These are phyloP conservation scores for Drosophila rhopaloa DNA, from an alignment of 1,140 invertebrate species.

Conservation along the genomic window DNA sequence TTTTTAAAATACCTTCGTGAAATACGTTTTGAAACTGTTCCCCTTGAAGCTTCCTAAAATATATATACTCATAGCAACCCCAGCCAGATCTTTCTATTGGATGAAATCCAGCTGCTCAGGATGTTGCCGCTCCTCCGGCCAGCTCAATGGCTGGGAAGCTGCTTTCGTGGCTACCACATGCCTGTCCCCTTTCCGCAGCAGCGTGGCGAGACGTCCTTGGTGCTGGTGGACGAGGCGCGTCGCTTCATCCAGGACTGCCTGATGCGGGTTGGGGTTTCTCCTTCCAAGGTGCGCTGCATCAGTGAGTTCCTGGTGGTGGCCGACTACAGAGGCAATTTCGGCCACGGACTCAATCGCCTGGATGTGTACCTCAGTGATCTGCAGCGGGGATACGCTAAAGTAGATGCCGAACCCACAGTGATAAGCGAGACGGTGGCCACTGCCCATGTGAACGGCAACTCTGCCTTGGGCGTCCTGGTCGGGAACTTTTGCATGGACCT, in stretches of 20 bases:
- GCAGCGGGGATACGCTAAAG: conserved; percentile 84
- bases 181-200: background rate
- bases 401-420: conserved; percentile 87
- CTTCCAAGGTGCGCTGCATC: conserved; percentile 88
- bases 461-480: conserved; percentile 88
- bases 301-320: conserved; percentile 92
- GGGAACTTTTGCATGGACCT: conserved; percentile 93
- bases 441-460: conserved; percentile 92
- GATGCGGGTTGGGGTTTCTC: conserved; percentile 87
- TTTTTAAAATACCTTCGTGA: background rate
- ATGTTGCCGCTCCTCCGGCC: conserved; percentile 18
- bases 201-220: conserved; percentile 80
- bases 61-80: conserved; percentile 46
- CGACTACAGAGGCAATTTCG: conserved; percentile 94
- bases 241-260: conserved; percentile 91
- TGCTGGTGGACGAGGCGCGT: conserved; percentile 86
- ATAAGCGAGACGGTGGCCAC: conserved; percentile 90
- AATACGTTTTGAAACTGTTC: conserved; percentile 19
- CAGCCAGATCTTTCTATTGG: conserved; percentile 7
- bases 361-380: conserved; percentile 89
- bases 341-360: conserved; percentile 94
- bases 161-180: conserved; percentile 6
- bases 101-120: background rate
- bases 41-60: conserved; percentile 1
- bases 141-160: background rate